Conservation (phyloP, 1,140 invertebrate genomes). For the Ctenoplectra terminalis region DNA sequence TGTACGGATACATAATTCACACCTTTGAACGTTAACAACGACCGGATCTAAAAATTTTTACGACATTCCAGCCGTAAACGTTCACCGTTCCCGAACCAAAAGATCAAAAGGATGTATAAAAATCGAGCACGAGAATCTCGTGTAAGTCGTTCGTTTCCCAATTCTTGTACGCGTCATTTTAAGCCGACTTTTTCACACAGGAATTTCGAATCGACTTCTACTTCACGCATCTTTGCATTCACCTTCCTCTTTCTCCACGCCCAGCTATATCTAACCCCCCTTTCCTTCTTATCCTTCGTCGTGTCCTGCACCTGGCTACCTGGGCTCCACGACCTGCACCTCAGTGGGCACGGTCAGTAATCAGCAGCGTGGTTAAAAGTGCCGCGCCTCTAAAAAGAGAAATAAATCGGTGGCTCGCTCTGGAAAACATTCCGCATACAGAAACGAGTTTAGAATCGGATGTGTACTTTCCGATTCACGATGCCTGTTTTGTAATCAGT, state of each 20-base stretch:
- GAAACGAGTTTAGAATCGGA: background rate
- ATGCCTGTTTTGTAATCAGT: background rate
- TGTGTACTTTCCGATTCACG: background rate
- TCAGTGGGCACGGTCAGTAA: conserved; percentile 55
- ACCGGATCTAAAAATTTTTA: background rate
- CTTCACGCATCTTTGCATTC: conserved; percentile 50
- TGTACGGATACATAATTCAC: background rate
- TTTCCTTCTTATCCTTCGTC: conserved; percentile 57
- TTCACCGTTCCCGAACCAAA: background rate
- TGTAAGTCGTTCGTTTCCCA: background rate
- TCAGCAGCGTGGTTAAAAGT: conserved; percentile 55
- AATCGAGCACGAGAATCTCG: background rate
- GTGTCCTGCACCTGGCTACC: conserved; percentile 76
- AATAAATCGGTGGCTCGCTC: conserved; percentile 44
- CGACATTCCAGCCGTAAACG: background rate
- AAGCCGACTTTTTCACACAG: conserved; percentile 29
- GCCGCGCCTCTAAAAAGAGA: conserved; percentile 47
- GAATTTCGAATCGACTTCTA: conserved; percentile 49
- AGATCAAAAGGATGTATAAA: background rate
- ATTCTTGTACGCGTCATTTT: background rate
- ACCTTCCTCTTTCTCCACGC: conserved; percentile 17
- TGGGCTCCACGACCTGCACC: conserved; percentile 61
- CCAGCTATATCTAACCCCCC: conserved; percentile 24
- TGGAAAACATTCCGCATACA: conserved; percentile 46
- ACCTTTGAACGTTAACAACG: background rate